Conservation (phyloP, 2,113 vertebrate species). For the Marcusenius ussheri region DNA sequence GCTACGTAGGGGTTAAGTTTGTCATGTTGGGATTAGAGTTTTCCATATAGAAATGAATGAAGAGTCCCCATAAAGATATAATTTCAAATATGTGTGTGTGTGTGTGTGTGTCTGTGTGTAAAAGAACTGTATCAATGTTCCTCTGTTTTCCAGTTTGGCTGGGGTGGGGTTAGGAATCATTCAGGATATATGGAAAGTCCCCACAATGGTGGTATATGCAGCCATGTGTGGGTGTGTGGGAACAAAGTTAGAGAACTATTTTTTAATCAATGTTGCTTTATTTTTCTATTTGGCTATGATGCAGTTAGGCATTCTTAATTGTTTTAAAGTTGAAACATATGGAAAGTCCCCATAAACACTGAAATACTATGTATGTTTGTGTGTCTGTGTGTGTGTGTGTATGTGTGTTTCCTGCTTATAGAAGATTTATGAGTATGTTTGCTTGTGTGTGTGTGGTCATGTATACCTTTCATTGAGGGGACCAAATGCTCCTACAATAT, state of each 20-base stretch:
- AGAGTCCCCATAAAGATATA: too few species aligned
- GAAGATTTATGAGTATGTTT: background rate
- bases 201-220: background rate
- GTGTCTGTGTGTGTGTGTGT: too few species aligned
- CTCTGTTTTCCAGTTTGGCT: background rate
- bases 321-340: background rate
- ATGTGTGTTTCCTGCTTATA: too few species aligned
- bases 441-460: background rate
- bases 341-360: background rate
- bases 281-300: background rate
- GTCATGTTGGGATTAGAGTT: too few species aligned
- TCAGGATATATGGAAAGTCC: background rate
- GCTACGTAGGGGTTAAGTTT: too few species aligned
- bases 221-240: background rate
- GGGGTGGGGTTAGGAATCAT: background rate
- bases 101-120: background rate
- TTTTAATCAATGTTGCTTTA: background rate
- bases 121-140: background rate
- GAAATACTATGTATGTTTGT: background rate
- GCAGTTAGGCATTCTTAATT: background rate
- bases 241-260: background rate
- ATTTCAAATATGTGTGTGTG: background rate
- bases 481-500: background rate
- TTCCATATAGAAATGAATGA: too few species aligned
- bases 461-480: background rate